Base-by-base conservation (phyloP, 1,140 invertebrate species). In the Orussus abietinus region DNA sequence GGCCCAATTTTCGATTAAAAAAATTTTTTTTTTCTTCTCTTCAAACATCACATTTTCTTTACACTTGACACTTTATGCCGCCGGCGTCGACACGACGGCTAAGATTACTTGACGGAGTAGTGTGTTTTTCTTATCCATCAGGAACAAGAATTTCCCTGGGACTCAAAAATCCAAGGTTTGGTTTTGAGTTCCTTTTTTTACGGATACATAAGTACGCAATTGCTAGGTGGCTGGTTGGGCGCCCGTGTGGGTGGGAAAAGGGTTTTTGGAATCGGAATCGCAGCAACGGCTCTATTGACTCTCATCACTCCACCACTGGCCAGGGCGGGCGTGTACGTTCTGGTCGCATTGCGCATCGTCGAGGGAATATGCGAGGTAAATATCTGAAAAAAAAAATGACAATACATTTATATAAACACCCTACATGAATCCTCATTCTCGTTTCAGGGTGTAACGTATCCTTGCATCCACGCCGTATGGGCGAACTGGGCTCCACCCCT, bases 151-250 rank as follows among this genome's bases (percentile, higher is more conserved):
- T 93, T 93, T 61, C 75, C 82, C 32, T 94, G 90, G 91, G 81
- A 83, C 54, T 81, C 82, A 2, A 78, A 81, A 57, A 79, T 83
- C 6, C 86, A 88, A 70, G 90, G 90, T 2, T 65, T 89, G 6
- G 80, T 95, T 25, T 68, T 94, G 14, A 89, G 89, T 55, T 88
- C 89, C 0, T 94, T 94, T 72, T 95, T 93, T 66, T 89, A 87
- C 54, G 86, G 86, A 5, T 88, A 88, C 54, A 79, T 87, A 20
- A 64, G 84, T 18, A 88, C 85, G 0, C 85, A 88, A 62, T 67
- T 88, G 32, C 66, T 82, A 0, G 89, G 87, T 3, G 86, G 85
- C 15, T 86, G 80, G 76, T 62, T 88, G n/a, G 81, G 80, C 9
- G 75, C 81, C 44, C 79, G 79, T 56, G 78, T 84, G 53, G 85